Base-by-base conservation (phyloP, 2,797 vertebrate genomes). In the Sebastes nivosus region DNA sequence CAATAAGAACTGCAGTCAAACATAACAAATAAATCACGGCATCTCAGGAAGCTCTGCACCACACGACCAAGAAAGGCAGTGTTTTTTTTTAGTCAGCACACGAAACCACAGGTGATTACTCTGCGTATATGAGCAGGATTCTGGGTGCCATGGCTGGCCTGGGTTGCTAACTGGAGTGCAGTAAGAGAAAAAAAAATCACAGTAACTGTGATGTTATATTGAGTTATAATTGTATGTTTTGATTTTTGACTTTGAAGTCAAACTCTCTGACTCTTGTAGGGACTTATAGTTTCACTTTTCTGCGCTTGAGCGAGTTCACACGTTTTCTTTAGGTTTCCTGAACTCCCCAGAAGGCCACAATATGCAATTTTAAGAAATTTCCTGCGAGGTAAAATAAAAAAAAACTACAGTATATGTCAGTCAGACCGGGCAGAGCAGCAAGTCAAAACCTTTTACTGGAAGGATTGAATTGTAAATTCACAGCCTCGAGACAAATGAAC, bases 21-120 rank as follows among this genome's bases (percentile, higher is more conserved):
- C 82, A 91, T 80, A 90, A 90, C 87, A 91, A 93, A 92, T 89
- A 93, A 92, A 94, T 94, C 90, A 91, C 79, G 8, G 89, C 88
- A 91, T 92, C 87, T 87, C 90, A 90, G 88, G 87, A 94, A 93
- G 87, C 74, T 65, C 71, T 6, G 68, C 79, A 87, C 89, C 90
- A 85, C 83, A 89, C 82, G 67, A 84, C 77, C 66, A 29, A 86
- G 78, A 79, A 77, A 86, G 83, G 72, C 67, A 61, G 61, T 67
- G 59, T 12, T 55, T 79, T 86, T 52, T 89, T 85, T 77, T 30
- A 67, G 80, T 77, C 83, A 85, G 86, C 83, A 79, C 38, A 69
- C 85, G 80, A 92, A 92, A 92, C 92, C 85, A 86, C 87, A 70
- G 77, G 91, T 92, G 77, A 92, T 90, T 90, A 91, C 83, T 88